Percentiles rank a stretch among this genome's conserved stretches.
These are phyloP conservation scores for Rachycentron canadum DNA, from an alignment of 2,797 vertebrate genomes.

Conservation along the genomic window DNA sequence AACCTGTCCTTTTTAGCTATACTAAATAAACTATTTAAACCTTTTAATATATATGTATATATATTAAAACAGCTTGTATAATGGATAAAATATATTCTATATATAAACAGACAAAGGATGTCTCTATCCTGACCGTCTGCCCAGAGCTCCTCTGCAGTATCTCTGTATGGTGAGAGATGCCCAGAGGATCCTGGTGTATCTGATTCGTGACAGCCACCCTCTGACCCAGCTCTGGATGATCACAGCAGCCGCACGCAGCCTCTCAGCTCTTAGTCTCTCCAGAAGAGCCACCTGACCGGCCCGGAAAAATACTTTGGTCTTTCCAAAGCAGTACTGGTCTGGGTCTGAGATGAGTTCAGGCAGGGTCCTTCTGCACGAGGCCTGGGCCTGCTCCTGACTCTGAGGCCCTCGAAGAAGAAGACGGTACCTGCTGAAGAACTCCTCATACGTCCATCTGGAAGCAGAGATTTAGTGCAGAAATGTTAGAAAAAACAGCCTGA, in stretches of 20 bases:
- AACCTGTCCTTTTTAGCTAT: background rate
- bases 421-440: conserved; percentile 85
- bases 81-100: background rate
- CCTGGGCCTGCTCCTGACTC: conserved; percentile 68
- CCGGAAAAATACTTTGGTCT: conserved; percentile 84
- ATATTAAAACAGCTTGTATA: background rate
- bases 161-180: conserved; percentile 80
- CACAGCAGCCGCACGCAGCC: conserved; percentile 78
- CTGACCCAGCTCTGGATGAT: conserved; percentile 83
- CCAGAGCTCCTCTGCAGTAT: conserved; percentile 79
- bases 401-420: conserved; percentile 75
- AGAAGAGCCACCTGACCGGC: conserved; percentile 87
- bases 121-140: conserved; percentile 77
- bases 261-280: conserved; percentile 83
- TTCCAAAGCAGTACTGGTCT: conserved; percentile 85
- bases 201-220: conserved; percentile 82
- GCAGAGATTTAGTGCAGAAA: conserved; percentile 1
- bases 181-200: conserved; percentile 54
- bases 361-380: conserved; percentile 68
- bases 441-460: conserved; percentile 84
- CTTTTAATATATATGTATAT: no score
- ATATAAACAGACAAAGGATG: background rate
- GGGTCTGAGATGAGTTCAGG: conserved; percentile 82
- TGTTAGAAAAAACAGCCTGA: background rate
- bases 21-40: background rate